Conservation (phyloP, 2,113 vertebrate species). For the Bos javanicus region DNA sequence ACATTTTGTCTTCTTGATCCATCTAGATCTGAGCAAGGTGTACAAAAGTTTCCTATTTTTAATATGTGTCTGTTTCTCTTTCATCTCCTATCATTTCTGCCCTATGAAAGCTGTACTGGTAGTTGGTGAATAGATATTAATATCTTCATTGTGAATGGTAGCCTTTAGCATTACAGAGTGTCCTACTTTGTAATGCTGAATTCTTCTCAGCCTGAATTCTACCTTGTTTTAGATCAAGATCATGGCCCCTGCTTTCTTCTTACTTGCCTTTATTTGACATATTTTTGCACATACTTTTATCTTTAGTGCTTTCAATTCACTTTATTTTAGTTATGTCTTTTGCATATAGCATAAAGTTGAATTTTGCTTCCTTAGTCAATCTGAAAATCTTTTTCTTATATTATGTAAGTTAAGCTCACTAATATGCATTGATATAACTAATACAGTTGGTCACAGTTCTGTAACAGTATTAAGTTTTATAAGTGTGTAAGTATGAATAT, state of each 20-base stretch:
- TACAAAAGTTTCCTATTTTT: slow-evolving; percentile 56
- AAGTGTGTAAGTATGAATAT: neutral
- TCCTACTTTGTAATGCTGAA: slow-evolving; percentile 69
- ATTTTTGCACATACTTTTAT: slow-evolving; percentile 62
- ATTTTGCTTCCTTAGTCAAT: slow-evolving; percentile 39
- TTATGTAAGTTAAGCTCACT: neutral
- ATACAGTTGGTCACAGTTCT: neutral
- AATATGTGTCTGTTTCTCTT: slow-evolving; percentile 58
- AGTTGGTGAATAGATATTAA: slow-evolving; percentile 69
- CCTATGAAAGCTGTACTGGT: slow-evolving; percentile 54
- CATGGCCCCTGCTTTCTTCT: slow-evolving; percentile 56
- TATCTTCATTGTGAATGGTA: slow-evolving; percentile 57
- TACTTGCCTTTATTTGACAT: slow-evolving; percentile 51
- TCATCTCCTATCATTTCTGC: slow-evolving; percentile 40
- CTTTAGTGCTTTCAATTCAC: slow-evolving; percentile 34
- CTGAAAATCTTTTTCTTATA: slow-evolving; percentile 11
- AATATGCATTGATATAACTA: neutral
- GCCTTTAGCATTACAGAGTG: slow-evolving; percentile 58
- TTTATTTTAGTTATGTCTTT: slow-evolving; percentile 59
- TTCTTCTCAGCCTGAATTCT: slow-evolving; percentile 61
- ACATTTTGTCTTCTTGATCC: slow-evolving; percentile 50
- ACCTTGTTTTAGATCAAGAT: slow-evolving; percentile 71
- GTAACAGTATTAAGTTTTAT: neutral
- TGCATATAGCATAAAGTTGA: slow-evolving; percentile 59
- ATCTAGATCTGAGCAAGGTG: slow-evolving; percentile 31